Conservation (phyloP, 2,888 invertebrate species). For the Hydroisotoma schaefferi region DNA sequence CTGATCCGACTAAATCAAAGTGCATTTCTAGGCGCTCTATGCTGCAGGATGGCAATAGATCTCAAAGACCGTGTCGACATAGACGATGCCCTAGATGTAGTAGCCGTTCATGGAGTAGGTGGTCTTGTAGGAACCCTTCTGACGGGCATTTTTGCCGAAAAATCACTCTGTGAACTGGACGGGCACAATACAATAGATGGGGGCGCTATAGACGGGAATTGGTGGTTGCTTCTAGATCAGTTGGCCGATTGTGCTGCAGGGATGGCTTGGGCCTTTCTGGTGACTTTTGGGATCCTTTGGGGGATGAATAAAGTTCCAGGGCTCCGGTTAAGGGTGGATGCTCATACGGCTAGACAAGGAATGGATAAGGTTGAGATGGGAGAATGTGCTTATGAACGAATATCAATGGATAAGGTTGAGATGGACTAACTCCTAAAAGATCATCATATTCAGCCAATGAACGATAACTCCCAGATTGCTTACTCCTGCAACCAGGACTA, state of each 20-base stretch:
- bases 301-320: slow-evolving; percentile 39
- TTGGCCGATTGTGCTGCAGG: slow-evolving; percentile 22
- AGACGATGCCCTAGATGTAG: slow-evolving; percentile 42
- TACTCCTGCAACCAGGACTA: no score
- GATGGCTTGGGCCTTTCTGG: slow-evolving; percentile 23
- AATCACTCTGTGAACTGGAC: slow-evolving; percentile 23
- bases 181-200: slow-evolving; percentile 12
- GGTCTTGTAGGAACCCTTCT: slow-evolving; percentile 40
- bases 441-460: no score
- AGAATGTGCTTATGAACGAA: slow-evolving; percentile 29
- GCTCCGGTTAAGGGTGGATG: slow-evolving; percentile 20
- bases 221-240: slow-evolving; percentile 26
- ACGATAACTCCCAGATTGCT: no score
- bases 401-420: neutral
- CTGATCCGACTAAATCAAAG: no score
- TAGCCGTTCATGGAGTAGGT: slow-evolving; percentile 38
- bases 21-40: slow-evolving; percentile 33
- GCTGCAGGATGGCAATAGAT: slow-evolving; percentile 31
- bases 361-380: slow-evolving; percentile 34
- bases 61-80: slow-evolving; percentile 31
- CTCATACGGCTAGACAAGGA: slow-evolving; percentile 6
- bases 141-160: slow-evolving; percentile 41
- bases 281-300: slow-evolving; percentile 30
- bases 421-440: no score
- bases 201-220: slow-evolving; percentile 31